Evolutionary conservation across 2,113 vertebrate genomes (phyloP).

Genomic region (Lophochroa leadbeateri): DNA sequence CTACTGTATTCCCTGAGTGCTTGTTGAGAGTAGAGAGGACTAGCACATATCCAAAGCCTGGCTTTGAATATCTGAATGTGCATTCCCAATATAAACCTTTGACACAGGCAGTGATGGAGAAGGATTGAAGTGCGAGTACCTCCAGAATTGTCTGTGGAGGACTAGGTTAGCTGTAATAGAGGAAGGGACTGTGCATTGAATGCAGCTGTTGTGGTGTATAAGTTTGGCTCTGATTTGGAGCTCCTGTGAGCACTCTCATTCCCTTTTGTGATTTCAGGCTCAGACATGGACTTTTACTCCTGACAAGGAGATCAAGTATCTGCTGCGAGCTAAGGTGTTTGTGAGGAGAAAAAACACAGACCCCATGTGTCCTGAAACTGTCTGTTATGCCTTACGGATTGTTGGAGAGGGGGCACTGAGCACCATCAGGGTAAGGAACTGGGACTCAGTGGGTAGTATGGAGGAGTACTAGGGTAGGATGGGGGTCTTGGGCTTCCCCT

Average conservation of each 20-base stretch:
- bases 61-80: not conserved
- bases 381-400: conserved; percentile 74
- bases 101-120: not conserved
- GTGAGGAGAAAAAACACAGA: conserved; percentile 71
- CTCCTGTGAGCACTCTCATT: not conserved
- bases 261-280: conserved; percentile 68
- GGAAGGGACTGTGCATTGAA: not conserved
- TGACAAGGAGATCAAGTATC: conserved; percentile 76
- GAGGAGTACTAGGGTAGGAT: not conserved
- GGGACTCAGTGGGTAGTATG: not conserved
- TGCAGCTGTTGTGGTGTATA: not conserved
- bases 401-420: conserved; percentile 77
- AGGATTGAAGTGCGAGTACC: not conserved
- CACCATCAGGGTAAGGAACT: conserved; percentile 74
- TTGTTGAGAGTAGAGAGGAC: not conserved
- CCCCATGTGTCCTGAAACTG: not conserved
- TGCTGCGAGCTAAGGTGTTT: conserved; percentile 74
- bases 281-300: conserved; percentile 90
- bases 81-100: not conserved
- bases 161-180: not conserved
- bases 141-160: not conserved
- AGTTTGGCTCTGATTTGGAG: not conserved
- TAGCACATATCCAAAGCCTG: not conserved
- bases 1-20: not conserved
- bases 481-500: not conserved